Conservation (phyloP, 2,113 vertebrate genomes). For the Orthonyx spaldingii region DNA sequence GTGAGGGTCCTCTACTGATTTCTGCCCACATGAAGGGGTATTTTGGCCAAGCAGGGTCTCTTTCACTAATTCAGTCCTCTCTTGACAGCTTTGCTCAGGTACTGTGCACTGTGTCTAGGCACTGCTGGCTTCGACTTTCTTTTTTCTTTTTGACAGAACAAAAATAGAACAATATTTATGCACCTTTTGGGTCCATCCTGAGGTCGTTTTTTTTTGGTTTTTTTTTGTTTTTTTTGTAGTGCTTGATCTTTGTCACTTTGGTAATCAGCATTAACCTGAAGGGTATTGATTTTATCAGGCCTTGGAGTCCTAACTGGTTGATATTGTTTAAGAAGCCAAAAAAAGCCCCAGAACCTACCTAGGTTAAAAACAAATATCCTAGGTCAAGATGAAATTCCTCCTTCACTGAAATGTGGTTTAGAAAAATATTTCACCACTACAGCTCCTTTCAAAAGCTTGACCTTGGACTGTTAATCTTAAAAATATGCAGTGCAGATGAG, state of each 20-base stretch:
- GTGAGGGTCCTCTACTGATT: not conserved
- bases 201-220: not conserved
- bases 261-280: not conserved
- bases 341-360: not conserved
- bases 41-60: not conserved
- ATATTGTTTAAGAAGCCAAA: not conserved
- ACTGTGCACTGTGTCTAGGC: rapidly evolving
- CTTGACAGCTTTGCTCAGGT: not conserved
- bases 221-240: not conserved
- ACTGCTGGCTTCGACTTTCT: not conserved
- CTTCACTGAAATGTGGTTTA: not conserved
- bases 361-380: not conserved
- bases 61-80: not conserved
- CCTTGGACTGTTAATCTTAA: conserved; percentile 4
- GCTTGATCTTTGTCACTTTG: not conserved
- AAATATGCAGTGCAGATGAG: not conserved
- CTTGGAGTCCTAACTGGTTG: not conserved
- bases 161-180: not conserved
- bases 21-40: not conserved
- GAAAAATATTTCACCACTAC: not conserved
- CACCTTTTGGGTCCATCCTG: not conserved
- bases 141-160: not conserved
- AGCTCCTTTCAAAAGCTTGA: conserved; percentile 10
- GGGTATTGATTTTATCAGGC: not conserved
- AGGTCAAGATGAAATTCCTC: not conserved